Evolutionary conservation across 2,888 invertebrate species (phyloP).

Genomic region (Perizoma flavofasciatum): DNA sequence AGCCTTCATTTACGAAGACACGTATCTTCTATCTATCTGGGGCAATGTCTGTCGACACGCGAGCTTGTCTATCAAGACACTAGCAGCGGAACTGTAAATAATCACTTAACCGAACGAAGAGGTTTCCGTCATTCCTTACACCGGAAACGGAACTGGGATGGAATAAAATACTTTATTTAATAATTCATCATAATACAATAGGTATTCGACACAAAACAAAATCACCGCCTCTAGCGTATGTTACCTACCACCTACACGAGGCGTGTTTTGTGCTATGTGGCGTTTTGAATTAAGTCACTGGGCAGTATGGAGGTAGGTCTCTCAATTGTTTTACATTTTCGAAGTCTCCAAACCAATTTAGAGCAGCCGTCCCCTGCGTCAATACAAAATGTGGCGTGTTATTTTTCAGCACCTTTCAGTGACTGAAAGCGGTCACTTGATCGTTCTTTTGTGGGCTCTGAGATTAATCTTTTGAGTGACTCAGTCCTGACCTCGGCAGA

Average conservation of each 20-base stretch:
- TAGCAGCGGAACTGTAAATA: conserved; percentile 17
- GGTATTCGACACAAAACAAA: too few relatives aligned
- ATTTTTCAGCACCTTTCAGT: conserved; percentile 1
- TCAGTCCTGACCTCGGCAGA: neutral
- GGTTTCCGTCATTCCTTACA: conserved; percentile 7
- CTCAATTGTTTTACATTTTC: too few relatives aligned
- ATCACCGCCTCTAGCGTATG: too few relatives aligned
- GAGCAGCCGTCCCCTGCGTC: too few relatives aligned
- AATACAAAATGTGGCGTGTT: neutral
- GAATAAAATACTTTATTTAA: neutral
- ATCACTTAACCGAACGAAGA: conserved; percentile 17
- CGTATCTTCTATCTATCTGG: neutral
- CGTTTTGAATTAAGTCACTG: too few relatives aligned
- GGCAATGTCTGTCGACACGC: conserved; percentile 15
- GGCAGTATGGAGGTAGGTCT: too few relatives aligned
- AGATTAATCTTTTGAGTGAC: conserved; percentile 14
- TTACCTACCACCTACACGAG: too few relatives aligned
- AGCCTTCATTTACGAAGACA: neutral
- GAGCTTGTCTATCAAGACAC: conserved; percentile 7
- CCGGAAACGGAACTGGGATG: conserved; percentile 1
- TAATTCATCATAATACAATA: too few relatives aligned
- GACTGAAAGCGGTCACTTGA: conserved; percentile 15
- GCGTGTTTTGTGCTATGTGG: too few relatives aligned
- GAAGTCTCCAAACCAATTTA: too few relatives aligned
- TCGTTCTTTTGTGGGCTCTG: conserved; percentile 13